phyloP scores from a whole-genome alignment of 2,888 invertebrate genomes.

The Antheraea assamensis region DNA sequence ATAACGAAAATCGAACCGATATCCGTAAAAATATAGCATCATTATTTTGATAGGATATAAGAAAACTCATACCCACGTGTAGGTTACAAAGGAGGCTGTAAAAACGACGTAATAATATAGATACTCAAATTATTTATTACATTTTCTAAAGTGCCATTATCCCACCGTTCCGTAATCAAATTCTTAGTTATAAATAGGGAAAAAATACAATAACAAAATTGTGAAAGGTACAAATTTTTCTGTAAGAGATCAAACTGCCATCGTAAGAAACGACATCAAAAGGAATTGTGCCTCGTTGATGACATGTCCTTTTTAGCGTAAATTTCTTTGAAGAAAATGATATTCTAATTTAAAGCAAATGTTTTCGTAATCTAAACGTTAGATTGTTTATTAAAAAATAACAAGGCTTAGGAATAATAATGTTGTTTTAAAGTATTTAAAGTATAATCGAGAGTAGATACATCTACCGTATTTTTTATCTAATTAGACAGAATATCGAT shows the following conservation, averaged over 20 bases:
- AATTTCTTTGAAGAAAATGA: constrained; percentile 13
- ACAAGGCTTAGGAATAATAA: neutral
- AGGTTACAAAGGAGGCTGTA: constrained; percentile 7
- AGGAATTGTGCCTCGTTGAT: constrained; percentile 7
- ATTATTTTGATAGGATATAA: neutral
- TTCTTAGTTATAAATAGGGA: neutral
- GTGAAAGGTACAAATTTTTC: neutral
- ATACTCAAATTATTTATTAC: neutral
- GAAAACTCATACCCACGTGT: neutral
- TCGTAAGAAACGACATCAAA: constrained; percentile 11
- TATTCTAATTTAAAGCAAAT: constrained; percentile 13
- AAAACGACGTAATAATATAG: constrained; percentile 17
- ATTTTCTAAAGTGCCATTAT: constrained; percentile 6
- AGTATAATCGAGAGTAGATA: no score
- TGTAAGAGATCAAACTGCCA: constrained; percentile 8
- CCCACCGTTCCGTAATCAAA: constrained; percentile 10
- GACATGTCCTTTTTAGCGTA: constrained; percentile 15
- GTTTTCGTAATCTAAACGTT: neutral
- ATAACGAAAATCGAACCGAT: neutral
- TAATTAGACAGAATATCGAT: no score
- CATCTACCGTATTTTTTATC: no score
- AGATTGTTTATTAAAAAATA: constrained; percentile 1
- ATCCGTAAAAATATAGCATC: neutral
- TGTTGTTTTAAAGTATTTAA: neutral
- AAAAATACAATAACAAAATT: constrained; percentile 3